These are phyloP conservation scores for Nibea coibor DNA, from an alignment of 2,113 vertebrate species.

Conservation along the genomic window DNA sequence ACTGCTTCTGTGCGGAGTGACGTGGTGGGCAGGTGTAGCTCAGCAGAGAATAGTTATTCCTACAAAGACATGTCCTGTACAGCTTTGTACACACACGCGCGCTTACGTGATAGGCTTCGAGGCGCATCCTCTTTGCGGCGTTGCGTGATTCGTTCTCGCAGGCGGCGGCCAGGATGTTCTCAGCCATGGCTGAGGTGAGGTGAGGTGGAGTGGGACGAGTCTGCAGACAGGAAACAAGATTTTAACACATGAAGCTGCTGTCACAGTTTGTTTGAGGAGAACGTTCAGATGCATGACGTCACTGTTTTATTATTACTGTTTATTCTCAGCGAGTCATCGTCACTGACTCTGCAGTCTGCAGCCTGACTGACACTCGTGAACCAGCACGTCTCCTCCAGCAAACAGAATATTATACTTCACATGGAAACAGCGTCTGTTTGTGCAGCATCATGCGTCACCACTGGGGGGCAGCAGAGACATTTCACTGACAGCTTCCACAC, in stretches of 20 bases:
- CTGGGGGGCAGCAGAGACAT: slow-evolving; percentile 64
- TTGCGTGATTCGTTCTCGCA: slow-evolving; percentile 98
- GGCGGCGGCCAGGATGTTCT: slow-evolving; percentile 97
- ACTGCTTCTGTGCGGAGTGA: too few relatives aligned
- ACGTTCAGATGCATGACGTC: neutral
- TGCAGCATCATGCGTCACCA: slow-evolving; percentile 33
- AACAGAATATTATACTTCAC: too few relatives aligned
- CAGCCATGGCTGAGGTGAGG: slow-evolving; percentile 98
- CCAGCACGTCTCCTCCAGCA: too few relatives aligned
- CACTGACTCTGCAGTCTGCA: neutral
- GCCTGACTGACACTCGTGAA: too few relatives aligned
- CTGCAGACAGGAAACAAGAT: slow-evolving; percentile 30
- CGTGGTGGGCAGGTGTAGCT: too few relatives aligned
- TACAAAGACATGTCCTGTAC: too few relatives aligned
- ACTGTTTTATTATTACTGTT: neutral
- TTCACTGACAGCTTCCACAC: neutral
- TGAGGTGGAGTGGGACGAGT: slow-evolving; percentile 90
- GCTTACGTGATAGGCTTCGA: slow-evolving; percentile 84
- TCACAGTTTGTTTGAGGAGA: neutral
- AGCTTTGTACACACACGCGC: neutral
- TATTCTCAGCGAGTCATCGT: too few relatives aligned
- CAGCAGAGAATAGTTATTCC: too few relatives aligned
- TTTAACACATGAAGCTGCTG: too few relatives aligned
- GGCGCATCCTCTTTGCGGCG: slow-evolving; percentile 98
- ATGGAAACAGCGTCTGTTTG: neutral